These are phyloP conservation scores for Pinna nobilis DNA, from an alignment of 1,140 invertebrate genomes.

Conservation along the genomic window DNA sequence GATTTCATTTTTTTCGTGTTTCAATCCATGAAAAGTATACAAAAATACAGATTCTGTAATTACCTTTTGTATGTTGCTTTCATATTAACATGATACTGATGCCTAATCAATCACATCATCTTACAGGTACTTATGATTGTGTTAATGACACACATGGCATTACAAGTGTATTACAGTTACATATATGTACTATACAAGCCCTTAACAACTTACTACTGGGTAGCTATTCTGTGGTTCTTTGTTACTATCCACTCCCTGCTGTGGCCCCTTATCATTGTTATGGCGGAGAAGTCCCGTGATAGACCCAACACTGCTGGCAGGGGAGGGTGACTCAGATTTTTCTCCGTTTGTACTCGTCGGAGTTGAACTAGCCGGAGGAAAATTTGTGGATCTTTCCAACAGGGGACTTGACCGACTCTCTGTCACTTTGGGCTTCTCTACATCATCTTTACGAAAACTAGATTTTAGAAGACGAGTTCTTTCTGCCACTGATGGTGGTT, in stretches of 20 bases:
- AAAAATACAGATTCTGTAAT: too few species aligned
- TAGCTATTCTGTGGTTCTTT: constrained; percentile 15
- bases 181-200: too few species aligned
- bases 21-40: too few species aligned
- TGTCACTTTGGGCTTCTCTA: constrained; percentile 47
- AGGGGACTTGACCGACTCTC: constrained; percentile 28
- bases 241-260: constrained; percentile 24
- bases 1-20: too few species aligned
- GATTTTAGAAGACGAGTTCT: constrained; percentile 59
- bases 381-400: constrained; percentile 36
- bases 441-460: constrained; percentile 61
- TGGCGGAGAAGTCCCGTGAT: constrained; percentile 29
- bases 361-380: constrained; percentile 11
- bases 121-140: too few species aligned
- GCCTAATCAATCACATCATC: too few species aligned
- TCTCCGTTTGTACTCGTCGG: constrained; percentile 39
- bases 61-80: too few species aligned
- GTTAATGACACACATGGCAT: too few species aligned
- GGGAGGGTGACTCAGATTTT: constrained; percentile 48
- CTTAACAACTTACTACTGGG: too few species aligned
- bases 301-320: constrained; percentile 40
- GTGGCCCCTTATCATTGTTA: constrained; percentile 31
- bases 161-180: too few species aligned
- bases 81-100: too few species aligned
- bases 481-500: constrained; percentile 63